Percentiles rank a stretch among this genome's conserved stretches.
phyloP scores from a whole-genome alignment of 2,113 vertebrate genomes.

The Perognathus longimembris region DNA sequence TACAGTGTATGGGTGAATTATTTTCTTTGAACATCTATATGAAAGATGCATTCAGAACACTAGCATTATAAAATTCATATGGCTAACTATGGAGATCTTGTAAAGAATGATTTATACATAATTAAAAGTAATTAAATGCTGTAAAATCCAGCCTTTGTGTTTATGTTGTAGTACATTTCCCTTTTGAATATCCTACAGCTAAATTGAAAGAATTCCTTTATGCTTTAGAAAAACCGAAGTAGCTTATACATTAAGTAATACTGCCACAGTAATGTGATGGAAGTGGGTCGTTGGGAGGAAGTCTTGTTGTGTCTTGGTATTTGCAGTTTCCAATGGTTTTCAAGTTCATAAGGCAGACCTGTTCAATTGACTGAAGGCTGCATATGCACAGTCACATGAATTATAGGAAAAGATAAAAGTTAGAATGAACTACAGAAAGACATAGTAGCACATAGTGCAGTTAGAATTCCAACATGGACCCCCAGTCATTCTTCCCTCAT shows the following conservation, averaged over 20 bases:
- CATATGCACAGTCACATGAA: neutral
- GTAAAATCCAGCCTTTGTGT: neutral
- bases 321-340: neutral
- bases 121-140: neutral
- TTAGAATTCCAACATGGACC: neutral
- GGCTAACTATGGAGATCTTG: neutral
- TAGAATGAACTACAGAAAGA: neutral
- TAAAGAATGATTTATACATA: neutral
- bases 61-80: neutral
- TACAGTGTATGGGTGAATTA: neutral
- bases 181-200: neutral
- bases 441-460: neutral
- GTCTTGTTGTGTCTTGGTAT: too few species aligned
- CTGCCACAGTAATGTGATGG: too few species aligned
- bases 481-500: neutral
- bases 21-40: neutral
- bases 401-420: neutral
- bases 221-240: too few species aligned
- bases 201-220: neutral
- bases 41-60: neutral
- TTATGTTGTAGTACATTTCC: neutral
- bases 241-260: too few species aligned
- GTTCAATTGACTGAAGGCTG: neutral
- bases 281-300: too few species aligned
- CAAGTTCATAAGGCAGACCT: neutral